These are phyloP conservation scores for Physocephala rufipes DNA, from an alignment of 2,888 invertebrate genomes.

Conservation along the genomic window DNA sequence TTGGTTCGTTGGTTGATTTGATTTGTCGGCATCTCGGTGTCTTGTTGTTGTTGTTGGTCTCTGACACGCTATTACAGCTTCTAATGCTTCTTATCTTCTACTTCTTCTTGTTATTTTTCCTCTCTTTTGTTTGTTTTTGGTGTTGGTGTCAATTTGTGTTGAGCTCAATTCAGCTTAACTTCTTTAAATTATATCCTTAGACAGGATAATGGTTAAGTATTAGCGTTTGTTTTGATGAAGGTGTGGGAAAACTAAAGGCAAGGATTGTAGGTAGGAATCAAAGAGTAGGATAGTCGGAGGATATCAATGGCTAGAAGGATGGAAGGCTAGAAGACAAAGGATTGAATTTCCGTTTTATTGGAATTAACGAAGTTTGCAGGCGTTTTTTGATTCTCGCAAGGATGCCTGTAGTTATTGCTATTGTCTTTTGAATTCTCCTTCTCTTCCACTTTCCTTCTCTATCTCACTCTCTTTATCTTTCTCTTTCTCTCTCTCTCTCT, in stretches of 20 bases:
- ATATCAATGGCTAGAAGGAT: too few relatives aligned
- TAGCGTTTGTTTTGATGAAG: slow-evolving; percentile 34
- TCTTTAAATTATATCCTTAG: slow-evolving; percentile 25
- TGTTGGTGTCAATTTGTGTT: neutral
- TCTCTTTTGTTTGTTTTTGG: neutral
- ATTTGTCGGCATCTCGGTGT: neutral
- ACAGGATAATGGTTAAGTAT: slow-evolving; percentile 42
- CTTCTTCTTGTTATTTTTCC: neutral
- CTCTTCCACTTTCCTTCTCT: too few relatives aligned
- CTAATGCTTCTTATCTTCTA: too few relatives aligned
- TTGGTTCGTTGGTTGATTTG: neutral
- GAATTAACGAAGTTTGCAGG: slow-evolving; percentile 4
- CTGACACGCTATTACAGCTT: too few relatives aligned
- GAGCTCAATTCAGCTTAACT: too few relatives aligned
- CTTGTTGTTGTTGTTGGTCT: neutral
- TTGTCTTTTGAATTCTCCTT: too few relatives aligned
- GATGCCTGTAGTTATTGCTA: neutral
- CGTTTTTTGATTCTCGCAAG: slow-evolving; percentile 11
- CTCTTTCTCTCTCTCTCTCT: neutral
- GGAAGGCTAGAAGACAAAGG: slow-evolving; percentile 38
- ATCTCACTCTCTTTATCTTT: neutral
- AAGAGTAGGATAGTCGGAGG: too few relatives aligned
- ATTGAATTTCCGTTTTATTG: slow-evolving; percentile 35
- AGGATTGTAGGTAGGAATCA: too few relatives aligned
- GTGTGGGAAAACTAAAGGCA: too few relatives aligned